Evolutionary conservation across 2,888 invertebrate genomes (phyloP), one percentile per base, ranked within the genome.

Genomic region (Andrena bicolor): DNA sequence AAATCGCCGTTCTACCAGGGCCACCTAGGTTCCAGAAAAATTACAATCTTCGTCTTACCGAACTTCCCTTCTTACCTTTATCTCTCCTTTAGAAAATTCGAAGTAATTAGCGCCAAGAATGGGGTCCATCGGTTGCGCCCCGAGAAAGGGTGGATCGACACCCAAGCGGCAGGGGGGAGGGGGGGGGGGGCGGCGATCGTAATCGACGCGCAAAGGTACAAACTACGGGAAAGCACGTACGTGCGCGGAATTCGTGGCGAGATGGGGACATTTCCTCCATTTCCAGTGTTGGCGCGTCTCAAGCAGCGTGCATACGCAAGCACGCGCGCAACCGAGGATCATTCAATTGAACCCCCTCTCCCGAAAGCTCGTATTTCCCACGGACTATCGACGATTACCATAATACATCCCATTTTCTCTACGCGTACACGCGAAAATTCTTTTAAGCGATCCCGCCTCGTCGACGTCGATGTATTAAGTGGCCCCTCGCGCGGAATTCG

Each of bases 201-300:
- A 83, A 83, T 83, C 83, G 83, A 77, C 70, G 77, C 65, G 69
- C 63, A 58, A 83, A 77, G 77, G 82, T 83, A 83, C 77, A 77
- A 83, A 82, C 83, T 82, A 51, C 69, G 16, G 58, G 83, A 20
- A 82, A 82, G 83, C 75, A 78, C 78, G 66, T 83, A 82, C 83
- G 83, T 83, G 83, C 68, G 20, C n/a, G 41, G 83, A 83, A 83
- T 82, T 82, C 66, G 48, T 6, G 30, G 49, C n/a, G n/a, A 4
- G 26, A 49, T 48, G 23, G 61, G 56, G 32, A 5, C 32, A 8
- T 58, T 64, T 65, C 41, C 13, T 10, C 23, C 64, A 8, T 10
- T 0, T 32, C n/a, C 8, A 1, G 73, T 49, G 60, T 66, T 58
- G 28, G 35, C 16, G 16, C 4, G 35, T 3, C 66, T 32, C 23